Evolutionary conservation across 2,888 invertebrate species (phyloP).

Genomic region (Neoscelio sp.): DNA sequence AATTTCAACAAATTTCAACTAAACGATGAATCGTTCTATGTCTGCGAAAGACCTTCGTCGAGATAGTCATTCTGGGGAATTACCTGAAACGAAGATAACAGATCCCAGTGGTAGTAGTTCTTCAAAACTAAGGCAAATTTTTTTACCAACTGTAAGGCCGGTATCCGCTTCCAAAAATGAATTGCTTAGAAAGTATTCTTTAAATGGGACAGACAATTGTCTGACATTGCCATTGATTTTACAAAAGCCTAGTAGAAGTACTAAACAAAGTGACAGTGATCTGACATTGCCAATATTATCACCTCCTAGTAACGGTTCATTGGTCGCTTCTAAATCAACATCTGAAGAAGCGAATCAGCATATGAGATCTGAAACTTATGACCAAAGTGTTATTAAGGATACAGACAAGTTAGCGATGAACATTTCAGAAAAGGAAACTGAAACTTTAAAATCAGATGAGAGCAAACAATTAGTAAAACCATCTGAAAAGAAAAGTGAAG

Average conservation of each 20-base stretch:
- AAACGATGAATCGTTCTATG: conserved; percentile 56
- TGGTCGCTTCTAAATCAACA: neutral
- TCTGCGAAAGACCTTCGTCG: conserved; percentile 66
- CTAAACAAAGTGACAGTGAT: conserved; percentile 71
- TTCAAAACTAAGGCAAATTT: conserved; percentile 65
- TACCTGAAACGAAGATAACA: conserved; percentile 38
- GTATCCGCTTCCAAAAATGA: conserved; percentile 70
- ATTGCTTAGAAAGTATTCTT: conserved; percentile 67
- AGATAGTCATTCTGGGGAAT: conserved; percentile 34
- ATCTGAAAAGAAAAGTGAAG: conserved; percentile 15
- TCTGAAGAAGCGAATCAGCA: conserved; percentile 8
- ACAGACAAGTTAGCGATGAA: conserved; percentile 40
- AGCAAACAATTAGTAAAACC: conserved; percentile 29
- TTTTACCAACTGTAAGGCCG: conserved; percentile 77
- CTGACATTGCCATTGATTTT: conserved; percentile 78
- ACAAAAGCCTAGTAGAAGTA: conserved; percentile 73
- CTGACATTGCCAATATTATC: conserved; percentile 76
- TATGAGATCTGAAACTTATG: neutral
- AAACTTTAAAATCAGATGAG: conserved; percentile 26
- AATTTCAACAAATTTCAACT: conserved; percentile 70
- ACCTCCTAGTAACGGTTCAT: conserved; percentile 61
- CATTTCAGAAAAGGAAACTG: conserved; percentile 34
- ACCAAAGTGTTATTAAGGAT: conserved; percentile 33
- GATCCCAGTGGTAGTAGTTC: conserved; percentile 36
- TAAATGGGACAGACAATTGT: conserved; percentile 67